These are phyloP conservation scores for Coregonus suidteri DNA, from an alignment of 2,797 vertebrate genomes.

Conservation along the genomic window DNA sequence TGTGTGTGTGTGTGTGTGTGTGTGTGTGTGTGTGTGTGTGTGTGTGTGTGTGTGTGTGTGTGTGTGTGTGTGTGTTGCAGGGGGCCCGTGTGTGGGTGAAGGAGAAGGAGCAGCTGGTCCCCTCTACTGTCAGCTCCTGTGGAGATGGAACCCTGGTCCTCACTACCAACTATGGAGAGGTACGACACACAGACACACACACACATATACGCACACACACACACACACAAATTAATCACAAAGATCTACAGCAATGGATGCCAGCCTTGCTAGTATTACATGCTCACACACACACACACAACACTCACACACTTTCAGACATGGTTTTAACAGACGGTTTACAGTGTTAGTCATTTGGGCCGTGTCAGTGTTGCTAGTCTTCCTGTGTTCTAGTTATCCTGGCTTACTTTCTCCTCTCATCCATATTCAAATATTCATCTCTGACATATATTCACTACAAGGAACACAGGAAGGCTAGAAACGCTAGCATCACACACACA, in stretches of 20 bases:
- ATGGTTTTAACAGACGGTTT: conserved; percentile 21
- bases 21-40: conserved; percentile 68
- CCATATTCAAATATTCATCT: conserved; percentile 62
- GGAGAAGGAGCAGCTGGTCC: conserved; percentile 85
- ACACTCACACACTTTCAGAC: neutral
- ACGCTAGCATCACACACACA: neutral
- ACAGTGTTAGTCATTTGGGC: neutral
- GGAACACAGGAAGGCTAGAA: conserved; percentile 25
- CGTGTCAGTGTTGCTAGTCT: neutral
- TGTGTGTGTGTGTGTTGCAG: conserved; percentile 72
- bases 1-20: neutral
- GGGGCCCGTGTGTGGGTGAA: conserved; percentile 86
- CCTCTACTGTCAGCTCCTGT: conserved; percentile 82
- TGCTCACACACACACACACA: neutral
- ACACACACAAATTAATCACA: neutral
- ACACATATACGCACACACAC: neutral
- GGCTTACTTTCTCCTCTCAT: conserved; percentile 38
- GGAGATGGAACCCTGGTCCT: conserved; percentile 79
- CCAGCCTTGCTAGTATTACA: no score
- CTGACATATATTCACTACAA: conserved; percentile 60
- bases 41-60: conserved; percentile 71
- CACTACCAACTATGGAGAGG: conserved; percentile 86
- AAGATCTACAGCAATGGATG: no score
- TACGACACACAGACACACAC: conserved; percentile 53
- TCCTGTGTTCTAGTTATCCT: neutral